Percentiles rank a stretch among this genome's conserved stretches.
These are phyloP conservation scores for Branchinecta lindahli DNA, from an alignment of 1,140 invertebrate genomes.

Conservation along the genomic window DNA sequence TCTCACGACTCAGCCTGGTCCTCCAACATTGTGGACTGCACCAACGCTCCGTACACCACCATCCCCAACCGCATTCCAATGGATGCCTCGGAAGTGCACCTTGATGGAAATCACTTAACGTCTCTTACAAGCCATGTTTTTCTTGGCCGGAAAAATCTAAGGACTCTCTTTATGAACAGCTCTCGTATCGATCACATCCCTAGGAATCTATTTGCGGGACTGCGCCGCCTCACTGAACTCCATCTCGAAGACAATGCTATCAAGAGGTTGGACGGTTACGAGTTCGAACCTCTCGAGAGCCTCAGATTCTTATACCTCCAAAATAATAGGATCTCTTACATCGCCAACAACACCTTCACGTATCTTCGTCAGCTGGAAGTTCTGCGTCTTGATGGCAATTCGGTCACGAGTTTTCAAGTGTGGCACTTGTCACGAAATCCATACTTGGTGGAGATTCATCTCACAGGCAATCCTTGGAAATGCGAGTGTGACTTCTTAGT, in stretches of 20 bases:
- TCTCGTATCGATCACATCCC: conserved; percentile 66
- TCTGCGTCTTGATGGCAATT: conserved; percentile 66
- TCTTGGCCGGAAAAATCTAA: conserved; percentile 71
- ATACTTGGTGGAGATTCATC: conserved; percentile 28
- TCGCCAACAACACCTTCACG: conserved; percentile 68
- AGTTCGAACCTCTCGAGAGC: conserved; percentile 61
- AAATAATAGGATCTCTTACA: conserved; percentile 63
- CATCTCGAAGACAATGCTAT: conserved; percentile 73
- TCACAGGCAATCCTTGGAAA: conserved; percentile 34
- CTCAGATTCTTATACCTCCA: conserved; percentile 71
- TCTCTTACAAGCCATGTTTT: conserved; percentile 59
- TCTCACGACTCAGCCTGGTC: conserved; percentile 84
- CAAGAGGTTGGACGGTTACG: conserved; percentile 58
- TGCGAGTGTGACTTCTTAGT: conserved; percentile 34
- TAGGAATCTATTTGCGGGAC: conserved; percentile 77
- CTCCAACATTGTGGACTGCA: conserved; percentile 80
- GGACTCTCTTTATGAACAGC: conserved; percentile 70
- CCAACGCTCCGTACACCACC: conserved; percentile 49
- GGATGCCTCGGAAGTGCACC: conserved; percentile 74
- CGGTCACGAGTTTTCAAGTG: conserved; percentile 53
- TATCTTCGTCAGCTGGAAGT: conserved; percentile 63
- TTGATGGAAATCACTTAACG: conserved; percentile 71
- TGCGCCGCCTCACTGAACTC: conserved; percentile 42
- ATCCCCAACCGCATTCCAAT: conserved; percentile 73
- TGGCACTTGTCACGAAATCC: conserved; percentile 31